phyloP scores from a whole-genome alignment of 2,113 vertebrate genomes.

The Bubalus kerabau region DNA sequence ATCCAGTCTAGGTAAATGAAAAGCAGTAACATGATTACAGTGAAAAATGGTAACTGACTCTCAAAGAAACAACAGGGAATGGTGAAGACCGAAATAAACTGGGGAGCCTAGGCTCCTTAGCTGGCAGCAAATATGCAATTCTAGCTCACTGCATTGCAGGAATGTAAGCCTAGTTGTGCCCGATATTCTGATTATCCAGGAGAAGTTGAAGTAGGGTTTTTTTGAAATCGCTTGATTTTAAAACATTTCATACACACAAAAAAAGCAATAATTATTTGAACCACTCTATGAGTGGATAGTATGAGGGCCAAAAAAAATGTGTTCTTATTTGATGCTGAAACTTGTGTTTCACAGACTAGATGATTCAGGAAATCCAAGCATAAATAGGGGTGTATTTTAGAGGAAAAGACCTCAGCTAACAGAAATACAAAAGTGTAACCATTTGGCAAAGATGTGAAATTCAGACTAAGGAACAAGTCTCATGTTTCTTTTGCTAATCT shows the following conservation, averaged over 20 bases:
- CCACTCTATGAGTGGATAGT: neutral
- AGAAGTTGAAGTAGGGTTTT: neutral
- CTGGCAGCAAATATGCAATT: neutral
- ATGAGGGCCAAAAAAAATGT: neutral
- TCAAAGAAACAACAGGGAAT: neutral
- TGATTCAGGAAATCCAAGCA: neutral
- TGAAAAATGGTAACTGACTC: neutral
- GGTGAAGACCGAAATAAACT: neutral
- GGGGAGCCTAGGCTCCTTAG: neutral
- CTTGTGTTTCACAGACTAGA: neutral
- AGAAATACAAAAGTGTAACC: neutral
- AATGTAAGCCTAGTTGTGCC: neutral
- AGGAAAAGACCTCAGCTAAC: neutral
- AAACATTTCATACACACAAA: neutral
- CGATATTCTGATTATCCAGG: neutral
- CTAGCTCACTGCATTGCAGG: neutral
- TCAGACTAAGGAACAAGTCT: neutral
- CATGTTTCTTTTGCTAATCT: neutral
- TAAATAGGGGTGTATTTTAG: neutral
- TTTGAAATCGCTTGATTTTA: neutral
- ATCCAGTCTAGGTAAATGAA: neutral
- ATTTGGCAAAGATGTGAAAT: neutral
- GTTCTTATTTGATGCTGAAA: conserved; percentile 4
- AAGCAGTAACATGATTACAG: neutral
- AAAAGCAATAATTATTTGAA: neutral